A percentile compares a stretch with the other conserved stretches of the same genome.
Conservation (phyloP, 2,888 invertebrate genomes). For the Brachylomia viminalis region DNA sequence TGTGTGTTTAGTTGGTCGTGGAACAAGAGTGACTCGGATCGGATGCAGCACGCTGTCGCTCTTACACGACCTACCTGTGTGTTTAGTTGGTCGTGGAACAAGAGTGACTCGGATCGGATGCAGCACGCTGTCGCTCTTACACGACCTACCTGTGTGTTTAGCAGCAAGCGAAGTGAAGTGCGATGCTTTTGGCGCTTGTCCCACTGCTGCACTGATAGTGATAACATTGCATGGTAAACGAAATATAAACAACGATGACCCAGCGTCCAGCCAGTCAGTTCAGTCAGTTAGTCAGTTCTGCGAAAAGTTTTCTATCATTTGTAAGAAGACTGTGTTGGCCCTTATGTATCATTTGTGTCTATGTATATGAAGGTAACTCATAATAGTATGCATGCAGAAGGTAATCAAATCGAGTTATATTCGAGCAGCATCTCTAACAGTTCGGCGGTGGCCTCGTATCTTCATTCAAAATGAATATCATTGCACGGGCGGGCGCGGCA, state of each 20-base stretch:
- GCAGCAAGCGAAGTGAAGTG: neutral
- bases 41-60: too few species aligned
- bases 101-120: neutral
- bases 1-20: neutral
- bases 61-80: too few species aligned
- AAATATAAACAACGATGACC: neutral
- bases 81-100: neutral
- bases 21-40: neutral
- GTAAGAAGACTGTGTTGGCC: neutral
- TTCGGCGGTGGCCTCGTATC: conserved; percentile 1
- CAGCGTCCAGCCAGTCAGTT: too few species aligned
- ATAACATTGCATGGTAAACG: neutral
- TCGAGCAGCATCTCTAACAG: conserved; percentile 23
- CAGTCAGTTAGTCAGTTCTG: too few species aligned
- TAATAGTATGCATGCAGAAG: neutral
- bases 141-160: too few species aligned
- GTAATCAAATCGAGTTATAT: conserved; percentile 10
- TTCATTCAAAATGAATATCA: conserved; percentile 15
- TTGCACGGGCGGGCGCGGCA: neutral
- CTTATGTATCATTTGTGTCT: neutral
- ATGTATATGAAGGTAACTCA: neutral
- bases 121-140: too few species aligned
- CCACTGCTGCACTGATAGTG: neutral
- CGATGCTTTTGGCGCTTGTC: neutral
- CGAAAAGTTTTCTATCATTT: neutral